These are phyloP conservation scores for Gymnothorax javanicus DNA, from an alignment of 2,797 vertebrate genomes.

Conservation along the genomic window DNA sequence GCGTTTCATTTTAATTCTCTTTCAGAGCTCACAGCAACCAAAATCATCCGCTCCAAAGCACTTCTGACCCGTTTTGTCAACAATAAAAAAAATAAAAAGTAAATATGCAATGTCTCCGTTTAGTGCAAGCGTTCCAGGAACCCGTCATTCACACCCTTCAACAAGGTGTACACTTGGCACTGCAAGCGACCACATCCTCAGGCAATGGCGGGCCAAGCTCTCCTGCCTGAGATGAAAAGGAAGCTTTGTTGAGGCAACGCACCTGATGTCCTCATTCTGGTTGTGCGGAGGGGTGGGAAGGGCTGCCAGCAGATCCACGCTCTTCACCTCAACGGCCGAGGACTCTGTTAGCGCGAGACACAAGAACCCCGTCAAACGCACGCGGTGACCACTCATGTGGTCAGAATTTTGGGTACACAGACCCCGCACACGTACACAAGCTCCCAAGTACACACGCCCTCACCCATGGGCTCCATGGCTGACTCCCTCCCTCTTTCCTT, in stretches of 20 bases:
- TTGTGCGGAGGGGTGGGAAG: slow-evolving; percentile 97
- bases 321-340: slow-evolving; percentile 84
- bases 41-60: no score
- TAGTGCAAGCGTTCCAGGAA: no score
- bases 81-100: no score
- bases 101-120: no score
- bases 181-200: not conserved
- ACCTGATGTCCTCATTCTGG: slow-evolving; percentile 98
- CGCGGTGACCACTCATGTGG: not conserved
- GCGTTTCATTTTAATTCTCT: no score
- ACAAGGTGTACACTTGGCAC: not conserved
- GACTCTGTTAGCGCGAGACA: slow-evolving; percentile 64
- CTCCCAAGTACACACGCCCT: slow-evolving; percentile 9
- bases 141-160: no score
- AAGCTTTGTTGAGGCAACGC: slow-evolving; percentile 12
- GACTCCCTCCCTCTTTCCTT: slow-evolving; percentile 70
- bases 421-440: not conserved
- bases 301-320: slow-evolving; percentile 92
- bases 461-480: slow-evolving; percentile 79
- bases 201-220: not conserved
- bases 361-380: not conserved
- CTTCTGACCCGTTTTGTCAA: no score
- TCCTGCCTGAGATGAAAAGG: not conserved
- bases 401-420: not conserved
- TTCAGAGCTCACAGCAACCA: no score